A percentile compares a stretch with the other conserved stretches of the same genome.
phyloP scores from a whole-genome alignment of 2,888 invertebrate genomes.

The Cyaniris semiargus region DNA sequence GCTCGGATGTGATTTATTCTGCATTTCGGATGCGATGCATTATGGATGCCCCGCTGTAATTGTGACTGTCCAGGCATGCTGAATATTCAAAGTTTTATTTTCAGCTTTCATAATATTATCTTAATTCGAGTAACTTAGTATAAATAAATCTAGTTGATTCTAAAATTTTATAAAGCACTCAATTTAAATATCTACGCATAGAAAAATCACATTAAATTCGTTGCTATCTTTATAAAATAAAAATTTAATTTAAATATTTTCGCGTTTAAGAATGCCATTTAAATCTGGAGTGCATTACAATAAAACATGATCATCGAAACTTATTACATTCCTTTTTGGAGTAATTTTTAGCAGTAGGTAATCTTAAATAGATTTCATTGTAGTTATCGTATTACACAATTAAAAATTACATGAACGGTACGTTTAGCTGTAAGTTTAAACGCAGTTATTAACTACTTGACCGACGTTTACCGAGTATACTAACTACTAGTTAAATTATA shows the following conservation, averaged over 20 bases:
- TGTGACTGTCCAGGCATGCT: constrained; percentile 8
- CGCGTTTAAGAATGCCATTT: no score
- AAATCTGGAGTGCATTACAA: no score
- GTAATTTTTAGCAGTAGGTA: not conserved
- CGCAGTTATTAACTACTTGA: constrained; percentile 1
- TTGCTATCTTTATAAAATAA: no score
- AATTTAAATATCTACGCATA: not conserved
- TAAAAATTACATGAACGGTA: constrained; percentile 4
- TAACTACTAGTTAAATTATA: not conserved
- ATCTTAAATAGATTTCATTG: not conserved
- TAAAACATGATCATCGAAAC: no score
- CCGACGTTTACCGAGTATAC: not conserved
- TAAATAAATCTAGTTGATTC: not conserved
- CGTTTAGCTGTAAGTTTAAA: not conserved
- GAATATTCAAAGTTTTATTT: constrained; percentile 24
- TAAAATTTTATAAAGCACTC: not conserved
- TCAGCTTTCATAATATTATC: not conserved
- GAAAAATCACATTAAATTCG: no score
- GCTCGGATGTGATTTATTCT: constrained; percentile 63
- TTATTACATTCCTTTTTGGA: not conserved
- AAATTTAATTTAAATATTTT: no score
- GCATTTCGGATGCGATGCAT: constrained; percentile 58
- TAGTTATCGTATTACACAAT: not conserved
- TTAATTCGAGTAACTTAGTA: not conserved
- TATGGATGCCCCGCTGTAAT: constrained; percentile 50